phyloP scores from a whole-genome alignment of 2,888 invertebrate genomes.

The Drosophila kanekoi region DNA sequence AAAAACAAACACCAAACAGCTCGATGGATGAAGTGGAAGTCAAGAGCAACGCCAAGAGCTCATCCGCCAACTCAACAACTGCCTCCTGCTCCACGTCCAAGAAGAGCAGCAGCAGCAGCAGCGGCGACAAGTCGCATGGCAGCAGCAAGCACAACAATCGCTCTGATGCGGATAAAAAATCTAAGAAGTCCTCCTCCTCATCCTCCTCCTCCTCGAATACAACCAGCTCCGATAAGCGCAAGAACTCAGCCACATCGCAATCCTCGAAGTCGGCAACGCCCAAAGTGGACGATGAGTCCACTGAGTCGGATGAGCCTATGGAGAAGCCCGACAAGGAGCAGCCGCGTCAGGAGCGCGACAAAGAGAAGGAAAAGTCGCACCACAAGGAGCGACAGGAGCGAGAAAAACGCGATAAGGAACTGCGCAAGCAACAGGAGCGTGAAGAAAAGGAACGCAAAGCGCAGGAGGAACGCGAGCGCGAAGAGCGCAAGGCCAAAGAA shows the following conservation, averaged over 20 bases:
- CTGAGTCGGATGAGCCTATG: conserved; percentile 68
- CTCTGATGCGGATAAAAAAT: conserved; percentile 78
- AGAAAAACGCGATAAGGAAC: conserved; percentile 65
- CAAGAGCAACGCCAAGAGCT: conserved; percentile 43
- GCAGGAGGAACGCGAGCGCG: conserved; percentile 69
- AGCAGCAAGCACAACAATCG: conserved; percentile 82
- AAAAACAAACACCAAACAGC: conserved; percentile 60
- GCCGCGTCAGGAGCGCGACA: conserved; percentile 39
- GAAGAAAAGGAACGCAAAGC: conserved; percentile 64
- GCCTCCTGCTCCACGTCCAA: conserved; percentile 36
- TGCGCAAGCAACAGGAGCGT: conserved; percentile 66
- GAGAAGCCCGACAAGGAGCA: conserved; percentile 61
- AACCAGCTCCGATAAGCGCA: conserved; percentile 69
- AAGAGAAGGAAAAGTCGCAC: conserved; percentile 47
- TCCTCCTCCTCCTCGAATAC: conserved; percentile 22
- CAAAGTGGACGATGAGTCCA: conserved; percentile 71
- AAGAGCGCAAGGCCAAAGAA: conserved; percentile 74
- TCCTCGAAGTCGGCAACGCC: conserved; percentile 66
- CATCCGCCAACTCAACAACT: conserved; percentile 11
- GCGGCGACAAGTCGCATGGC: conserved; percentile 51
- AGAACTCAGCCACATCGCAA: conserved; percentile 71
- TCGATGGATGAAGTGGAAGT: conserved; percentile 49
- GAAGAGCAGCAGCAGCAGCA: conserved; percentile 51
- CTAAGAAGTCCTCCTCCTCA: conserved; percentile 55
- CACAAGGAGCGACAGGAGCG: conserved; percentile 60